phyloP scores from a whole-genome alignment of 1,140 invertebrate genomes.

The Ceratina australensis region DNA sequence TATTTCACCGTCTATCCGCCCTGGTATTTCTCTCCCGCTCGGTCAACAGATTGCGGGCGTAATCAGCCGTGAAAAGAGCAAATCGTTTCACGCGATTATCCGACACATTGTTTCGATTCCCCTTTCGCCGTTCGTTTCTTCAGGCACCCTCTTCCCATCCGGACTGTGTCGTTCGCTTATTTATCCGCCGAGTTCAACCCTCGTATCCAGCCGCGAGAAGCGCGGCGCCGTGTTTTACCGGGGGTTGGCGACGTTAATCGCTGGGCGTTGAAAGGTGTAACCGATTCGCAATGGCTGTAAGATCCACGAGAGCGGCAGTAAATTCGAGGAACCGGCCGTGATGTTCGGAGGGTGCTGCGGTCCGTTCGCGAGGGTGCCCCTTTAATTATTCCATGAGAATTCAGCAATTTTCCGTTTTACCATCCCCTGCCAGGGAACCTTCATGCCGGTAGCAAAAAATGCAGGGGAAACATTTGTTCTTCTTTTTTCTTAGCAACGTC shows the following conservation, averaged over 20 bases:
- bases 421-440: constrained; percentile 34
- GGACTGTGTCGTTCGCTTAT: constrained; percentile 1
- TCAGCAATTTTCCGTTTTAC: constrained; percentile 73
- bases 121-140: constrained; percentile 29
- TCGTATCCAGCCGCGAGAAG: neutral
- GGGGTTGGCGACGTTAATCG: constrained; percentile 43
- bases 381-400: constrained; percentile 72
- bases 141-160: constrained; percentile 20
- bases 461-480: neutral
- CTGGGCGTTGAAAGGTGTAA: constrained; percentile 52
- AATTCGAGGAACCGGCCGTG: constrained; percentile 30
- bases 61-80: constrained; percentile 77
- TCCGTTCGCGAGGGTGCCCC: constrained; percentile 38
- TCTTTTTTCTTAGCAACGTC: too few relatives aligned
- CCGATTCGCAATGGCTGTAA: constrained; percentile 64
- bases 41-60: constrained; percentile 73
- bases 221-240: constrained; percentile 20
- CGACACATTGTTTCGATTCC: constrained; percentile 64
- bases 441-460: neutral
- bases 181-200: constrained; percentile 13
- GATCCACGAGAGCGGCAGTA: constrained; percentile 53
- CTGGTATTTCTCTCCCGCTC: constrained; percentile 38
- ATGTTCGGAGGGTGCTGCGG: neutral
- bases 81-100: constrained; percentile 77
- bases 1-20: constrained; percentile 48